Conservation (phyloP, 2,888 invertebrate genomes). For the Neoascia interrupta region DNA sequence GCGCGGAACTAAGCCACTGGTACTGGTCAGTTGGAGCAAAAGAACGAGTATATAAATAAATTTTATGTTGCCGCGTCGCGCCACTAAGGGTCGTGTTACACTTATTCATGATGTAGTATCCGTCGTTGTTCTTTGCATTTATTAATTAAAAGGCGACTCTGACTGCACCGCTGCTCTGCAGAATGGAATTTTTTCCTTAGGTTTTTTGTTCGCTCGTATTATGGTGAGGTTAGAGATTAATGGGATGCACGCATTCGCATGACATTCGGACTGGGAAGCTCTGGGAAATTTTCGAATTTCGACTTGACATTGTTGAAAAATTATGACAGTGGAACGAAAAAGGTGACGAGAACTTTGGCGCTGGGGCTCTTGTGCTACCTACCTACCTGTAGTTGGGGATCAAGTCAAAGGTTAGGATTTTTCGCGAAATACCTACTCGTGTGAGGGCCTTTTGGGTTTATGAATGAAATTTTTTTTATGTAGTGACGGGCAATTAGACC, state of each 20-base stretch:
- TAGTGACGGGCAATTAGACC: too few relatives aligned
- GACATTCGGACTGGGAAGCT: slow-evolving; percentile 32
- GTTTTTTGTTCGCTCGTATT: slow-evolving; percentile 4
- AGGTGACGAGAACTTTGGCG: slow-evolving; percentile 62
- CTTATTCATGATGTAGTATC: slow-evolving; percentile 37
- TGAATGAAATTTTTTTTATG: too few relatives aligned
- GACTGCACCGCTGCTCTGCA: slow-evolving; percentile 17
- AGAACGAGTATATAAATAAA: too few relatives aligned
- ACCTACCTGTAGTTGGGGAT: too few relatives aligned
- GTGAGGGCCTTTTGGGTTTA: too few relatives aligned
- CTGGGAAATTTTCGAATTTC: slow-evolving; percentile 59
- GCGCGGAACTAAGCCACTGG: slow-evolving; percentile 41
- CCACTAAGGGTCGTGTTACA: slow-evolving; percentile 47
- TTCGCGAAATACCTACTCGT: too few relatives aligned
- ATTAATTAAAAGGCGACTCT: slow-evolving; percentile 61
- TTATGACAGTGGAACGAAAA: slow-evolving; percentile 57
- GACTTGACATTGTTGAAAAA: slow-evolving; percentile 54
- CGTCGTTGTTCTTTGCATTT: slow-evolving; percentile 40
- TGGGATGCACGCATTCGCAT: slow-evolving; percentile 57
- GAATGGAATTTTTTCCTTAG: slow-evolving; percentile 35
- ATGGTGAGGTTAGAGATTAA: slow-evolving; percentile 65
- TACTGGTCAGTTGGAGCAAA: slow-evolving; percentile 14
- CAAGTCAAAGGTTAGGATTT: too few relatives aligned
- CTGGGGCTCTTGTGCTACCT: too few relatives aligned
- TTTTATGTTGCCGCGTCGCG: slow-evolving; percentile 8